A percentile compares a stretch with the other conserved stretches of the same genome.
Conservation (phyloP, 2,888 invertebrate species). For the Aphelenchoides bicaudatus region DNA sequence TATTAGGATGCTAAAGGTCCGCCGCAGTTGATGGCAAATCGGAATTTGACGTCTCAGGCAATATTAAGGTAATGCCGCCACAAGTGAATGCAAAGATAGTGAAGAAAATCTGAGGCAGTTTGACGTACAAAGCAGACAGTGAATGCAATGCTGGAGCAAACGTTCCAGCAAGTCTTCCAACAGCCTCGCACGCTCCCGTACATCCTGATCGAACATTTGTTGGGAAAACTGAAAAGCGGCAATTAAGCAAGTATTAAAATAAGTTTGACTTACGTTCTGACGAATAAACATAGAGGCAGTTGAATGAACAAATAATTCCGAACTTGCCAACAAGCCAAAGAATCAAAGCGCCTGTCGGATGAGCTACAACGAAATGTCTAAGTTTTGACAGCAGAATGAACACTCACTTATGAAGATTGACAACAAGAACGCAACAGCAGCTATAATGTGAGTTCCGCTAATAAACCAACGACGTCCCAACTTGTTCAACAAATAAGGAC, state of each 20-base stretch:
- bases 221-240: constrained; percentile 41
- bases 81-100: neutral
- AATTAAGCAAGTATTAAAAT: neutral
- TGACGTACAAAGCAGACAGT: constrained; percentile 5
- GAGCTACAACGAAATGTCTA: neutral
- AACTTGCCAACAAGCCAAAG: constrained; percentile 54
- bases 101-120: constrained; percentile 14
- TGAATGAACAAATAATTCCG: constrained; percentile 44
- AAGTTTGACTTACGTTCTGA: constrained; percentile 19
- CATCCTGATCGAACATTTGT: constrained; percentile 36
- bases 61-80: constrained; percentile 6
- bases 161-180: constrained; percentile 12
- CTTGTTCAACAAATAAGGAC: constrained; percentile 42
- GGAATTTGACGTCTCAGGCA: constrained; percentile 10
- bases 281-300: constrained; percentile 48
- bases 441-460: neutral
- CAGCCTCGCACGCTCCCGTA: constrained; percentile 41
- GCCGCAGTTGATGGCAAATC: constrained; percentile 7
- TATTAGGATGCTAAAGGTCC: neutral
- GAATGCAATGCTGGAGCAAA: constrained; percentile 16
- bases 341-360: constrained; percentile 24
- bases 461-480: constrained; percentile 8
- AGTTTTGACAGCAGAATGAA: neutral
- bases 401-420: constrained; percentile 15
- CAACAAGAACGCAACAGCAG: constrained; percentile 8